A percentile compares a stretch with the other conserved stretches of the same genome.
Conservation (phyloP, 2,797 vertebrate species). For the Bufotes viridis region DNA sequence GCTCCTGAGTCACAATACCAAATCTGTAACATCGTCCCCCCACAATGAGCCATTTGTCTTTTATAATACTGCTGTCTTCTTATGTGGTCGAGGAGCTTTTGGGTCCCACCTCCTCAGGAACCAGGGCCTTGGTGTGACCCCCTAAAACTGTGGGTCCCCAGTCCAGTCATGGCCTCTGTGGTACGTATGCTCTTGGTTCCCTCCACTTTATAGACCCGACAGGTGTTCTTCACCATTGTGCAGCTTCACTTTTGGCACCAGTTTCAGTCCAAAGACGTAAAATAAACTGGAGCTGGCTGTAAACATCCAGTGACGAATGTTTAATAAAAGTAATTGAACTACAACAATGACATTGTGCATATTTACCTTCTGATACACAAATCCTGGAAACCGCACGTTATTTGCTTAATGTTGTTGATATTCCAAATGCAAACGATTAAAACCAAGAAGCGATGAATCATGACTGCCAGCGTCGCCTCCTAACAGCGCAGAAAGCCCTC, state of each 20-base stretch:
- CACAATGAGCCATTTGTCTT: no score
- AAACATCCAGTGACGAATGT: constrained; percentile 30
- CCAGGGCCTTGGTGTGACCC: no score
- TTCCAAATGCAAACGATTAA: constrained; percentile 38
- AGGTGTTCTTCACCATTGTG: background rate
- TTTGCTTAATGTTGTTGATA: constrained; percentile 59
- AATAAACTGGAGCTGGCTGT: constrained; percentile 12
- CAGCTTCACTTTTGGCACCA: background rate
- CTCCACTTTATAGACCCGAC: background rate
- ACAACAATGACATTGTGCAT: constrained; percentile 23
- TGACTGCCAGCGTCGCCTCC: no score
- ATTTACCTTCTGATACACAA: constrained; percentile 49
- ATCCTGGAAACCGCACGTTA: constrained; percentile 37
- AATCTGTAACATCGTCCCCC: no score
- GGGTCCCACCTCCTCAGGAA: no score
- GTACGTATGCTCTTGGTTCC: background rate
- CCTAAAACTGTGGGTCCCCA: no score
- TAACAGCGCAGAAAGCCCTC: background rate
- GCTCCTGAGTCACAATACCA: no score
- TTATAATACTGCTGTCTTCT: no score
- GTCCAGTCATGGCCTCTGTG: background rate
- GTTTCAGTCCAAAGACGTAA: background rate
- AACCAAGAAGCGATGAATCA: constrained; percentile 47
- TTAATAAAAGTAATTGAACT: constrained; percentile 41
- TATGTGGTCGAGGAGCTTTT: no score